phyloP scores from a whole-genome alignment of 2,113 vertebrate species.

The Dasyornis broadbenti region DNA sequence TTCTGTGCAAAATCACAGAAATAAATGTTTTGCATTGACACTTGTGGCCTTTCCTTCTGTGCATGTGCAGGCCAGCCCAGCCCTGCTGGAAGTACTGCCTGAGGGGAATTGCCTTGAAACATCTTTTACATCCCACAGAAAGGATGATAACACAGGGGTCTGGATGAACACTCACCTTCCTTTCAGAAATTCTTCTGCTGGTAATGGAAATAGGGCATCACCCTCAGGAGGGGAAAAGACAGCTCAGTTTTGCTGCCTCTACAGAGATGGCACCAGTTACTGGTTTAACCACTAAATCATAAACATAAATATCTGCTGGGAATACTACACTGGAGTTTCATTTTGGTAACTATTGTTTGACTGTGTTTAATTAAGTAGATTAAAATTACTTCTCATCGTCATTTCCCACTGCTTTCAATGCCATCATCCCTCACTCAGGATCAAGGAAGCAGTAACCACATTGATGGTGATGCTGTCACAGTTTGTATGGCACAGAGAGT shows the following conservation, averaged over 20 bases:
- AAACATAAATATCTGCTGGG: background rate
- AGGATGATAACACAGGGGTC: background rate
- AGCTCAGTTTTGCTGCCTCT: background rate
- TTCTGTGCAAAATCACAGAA: background rate
- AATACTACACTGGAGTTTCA: background rate
- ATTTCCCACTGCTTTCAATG: background rate
- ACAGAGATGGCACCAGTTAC: background rate
- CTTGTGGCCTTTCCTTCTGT: background rate
- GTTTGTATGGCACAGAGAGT: background rate
- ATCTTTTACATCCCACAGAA: background rate
- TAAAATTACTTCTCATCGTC: background rate
- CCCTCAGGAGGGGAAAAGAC: background rate
- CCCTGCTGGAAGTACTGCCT: background rate
- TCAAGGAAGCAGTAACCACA: background rate
- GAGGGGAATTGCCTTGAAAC: background rate
- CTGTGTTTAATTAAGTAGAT: background rate
- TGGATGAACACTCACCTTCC: background rate
- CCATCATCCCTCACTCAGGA: background rate
- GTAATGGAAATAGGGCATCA: background rate
- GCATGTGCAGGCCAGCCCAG: rapidly evolving
- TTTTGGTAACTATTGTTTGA: background rate
- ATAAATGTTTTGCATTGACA: background rate
- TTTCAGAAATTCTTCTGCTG: background rate
- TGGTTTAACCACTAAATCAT: background rate
- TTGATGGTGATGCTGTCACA: background rate